Evolutionary conservation across 2,113 vertebrate species (phyloP).

Genomic region (Paracanthobrama guichenoti): DNA sequence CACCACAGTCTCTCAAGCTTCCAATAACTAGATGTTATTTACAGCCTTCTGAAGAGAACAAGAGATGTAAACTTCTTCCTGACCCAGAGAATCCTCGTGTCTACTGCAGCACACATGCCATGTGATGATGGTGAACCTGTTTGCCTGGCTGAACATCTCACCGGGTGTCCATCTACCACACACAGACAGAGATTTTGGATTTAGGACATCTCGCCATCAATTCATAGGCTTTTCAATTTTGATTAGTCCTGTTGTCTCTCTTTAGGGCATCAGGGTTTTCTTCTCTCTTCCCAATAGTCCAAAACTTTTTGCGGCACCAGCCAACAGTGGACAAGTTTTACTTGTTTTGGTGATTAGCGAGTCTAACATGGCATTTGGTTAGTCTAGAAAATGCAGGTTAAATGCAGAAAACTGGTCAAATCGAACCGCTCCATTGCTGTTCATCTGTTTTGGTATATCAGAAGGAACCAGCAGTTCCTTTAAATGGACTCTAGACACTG

Average conservation of each 20-base stretch:
- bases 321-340: not conserved
- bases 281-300: not conserved
- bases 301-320: not conserved
- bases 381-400: no score
- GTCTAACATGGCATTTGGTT: not conserved
- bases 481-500: constrained; percentile 63
- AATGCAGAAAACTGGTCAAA: no score
- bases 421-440: no score
- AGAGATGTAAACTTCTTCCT: constrained; percentile 3
- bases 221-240: constrained; percentile 50
- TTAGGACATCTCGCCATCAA: constrained; percentile 17
- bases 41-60: constrained; percentile 28
- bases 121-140: constrained; percentile 17
- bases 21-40: constrained; percentile 49
- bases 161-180: constrained; percentile 17
- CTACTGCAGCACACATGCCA: constrained; percentile 1
- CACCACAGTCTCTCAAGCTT: not conserved
- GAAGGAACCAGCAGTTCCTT: constrained; percentile 54
- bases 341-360: not conserved
- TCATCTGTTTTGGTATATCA: constrained; percentile 5
- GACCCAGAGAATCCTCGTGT: not conserved
- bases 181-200: constrained; percentile 2
- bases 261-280: constrained; percentile 39
- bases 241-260: constrained; percentile 46
- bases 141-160: constrained; percentile 35